phyloP scores from a whole-genome alignment of 2,888 invertebrate genomes.

The Tetragnatha montana region DNA sequence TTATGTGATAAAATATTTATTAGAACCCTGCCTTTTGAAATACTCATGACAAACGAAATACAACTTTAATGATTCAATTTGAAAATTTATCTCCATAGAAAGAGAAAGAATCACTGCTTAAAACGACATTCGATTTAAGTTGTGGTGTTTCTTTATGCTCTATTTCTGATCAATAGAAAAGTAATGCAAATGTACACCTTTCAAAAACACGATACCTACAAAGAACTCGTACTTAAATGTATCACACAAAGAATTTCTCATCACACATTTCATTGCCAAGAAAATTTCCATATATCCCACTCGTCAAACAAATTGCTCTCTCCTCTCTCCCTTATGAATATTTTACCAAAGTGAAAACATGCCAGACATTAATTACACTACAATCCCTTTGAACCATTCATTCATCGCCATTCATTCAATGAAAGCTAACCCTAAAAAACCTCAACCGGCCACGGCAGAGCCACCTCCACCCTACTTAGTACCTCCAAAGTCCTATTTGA shows the following conservation, averaged over 20 bases:
- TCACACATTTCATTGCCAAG: background rate
- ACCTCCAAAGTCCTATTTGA: background rate
- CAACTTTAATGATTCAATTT: no score
- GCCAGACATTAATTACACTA: constrained; percentile 10
- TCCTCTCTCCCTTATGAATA: background rate
- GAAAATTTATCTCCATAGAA: no score
- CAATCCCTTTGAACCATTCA: constrained; percentile 19
- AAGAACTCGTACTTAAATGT: no score
- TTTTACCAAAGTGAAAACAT: background rate
- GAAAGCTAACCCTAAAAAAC: constrained; percentile 1
- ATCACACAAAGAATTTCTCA: background rate
- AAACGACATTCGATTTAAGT: no score
- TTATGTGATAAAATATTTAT: no score
- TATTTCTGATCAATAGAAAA: no score
- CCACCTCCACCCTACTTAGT: constrained; percentile 25
- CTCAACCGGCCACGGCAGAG: constrained; percentile 3
- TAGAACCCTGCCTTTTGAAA: no score
- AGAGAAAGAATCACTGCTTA: no score
- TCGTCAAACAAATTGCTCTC: background rate
- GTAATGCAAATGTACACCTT: no score
- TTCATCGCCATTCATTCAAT: constrained; percentile 15
- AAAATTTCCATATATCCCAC: background rate
- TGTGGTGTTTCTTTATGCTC: no score
- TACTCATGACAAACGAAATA: no score
- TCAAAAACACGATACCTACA: no score